Conservation (phyloP, 2,888 invertebrate genomes). For the Micoletzkya japonica region DNA sequence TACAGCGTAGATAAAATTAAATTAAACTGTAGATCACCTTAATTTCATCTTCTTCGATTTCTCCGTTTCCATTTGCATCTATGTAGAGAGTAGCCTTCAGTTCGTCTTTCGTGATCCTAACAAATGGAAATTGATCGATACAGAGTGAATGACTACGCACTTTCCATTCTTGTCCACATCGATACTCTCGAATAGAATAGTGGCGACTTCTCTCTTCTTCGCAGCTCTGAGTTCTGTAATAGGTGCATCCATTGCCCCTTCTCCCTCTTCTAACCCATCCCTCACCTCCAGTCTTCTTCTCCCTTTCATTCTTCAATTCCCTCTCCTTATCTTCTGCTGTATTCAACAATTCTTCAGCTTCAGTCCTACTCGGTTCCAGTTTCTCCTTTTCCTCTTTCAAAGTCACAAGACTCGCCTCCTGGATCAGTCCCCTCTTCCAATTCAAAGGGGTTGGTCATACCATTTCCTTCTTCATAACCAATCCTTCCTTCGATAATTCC, state of each 20-base stretch:
- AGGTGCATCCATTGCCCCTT: not conserved
- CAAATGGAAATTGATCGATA: not conserved
- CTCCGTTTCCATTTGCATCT: slow-evolving; percentile 86
- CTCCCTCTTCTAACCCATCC: too few species aligned
- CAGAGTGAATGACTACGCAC: slow-evolving; percentile 53
- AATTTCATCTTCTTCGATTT: slow-evolving; percentile 84
- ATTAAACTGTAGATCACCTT: slow-evolving; percentile 62
- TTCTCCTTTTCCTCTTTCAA: slow-evolving; percentile 73
- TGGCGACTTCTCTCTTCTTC: slow-evolving; percentile 54
- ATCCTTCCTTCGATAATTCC: slow-evolving; percentile 78
- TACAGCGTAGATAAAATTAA: not conserved
- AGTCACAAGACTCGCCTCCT: slow-evolving; percentile 69
- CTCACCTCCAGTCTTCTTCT: slow-evolving; percentile 66
- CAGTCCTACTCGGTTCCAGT: slow-evolving; percentile 74
- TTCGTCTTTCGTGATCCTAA: slow-evolving; percentile 71
- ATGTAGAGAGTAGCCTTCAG: slow-evolving; percentile 75
- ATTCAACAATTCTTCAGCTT: slow-evolving; percentile 61
- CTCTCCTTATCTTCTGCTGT: slow-evolving; percentile 78
- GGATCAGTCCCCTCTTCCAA: not conserved
- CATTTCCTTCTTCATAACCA: slow-evolving; percentile 71
- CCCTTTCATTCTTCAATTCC: slow-evolving; percentile 72
- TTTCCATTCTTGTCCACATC: slow-evolving; percentile 81
- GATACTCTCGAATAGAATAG: slow-evolving; percentile 75
- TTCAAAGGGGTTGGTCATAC: slow-evolving; percentile 68
- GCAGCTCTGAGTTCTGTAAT: slow-evolving; percentile 76